Percentiles rank a stretch among this genome's conserved stretches.
phyloP scores from a whole-genome alignment of 1,140 invertebrate species.

The Zaprionus ornatus region DNA sequence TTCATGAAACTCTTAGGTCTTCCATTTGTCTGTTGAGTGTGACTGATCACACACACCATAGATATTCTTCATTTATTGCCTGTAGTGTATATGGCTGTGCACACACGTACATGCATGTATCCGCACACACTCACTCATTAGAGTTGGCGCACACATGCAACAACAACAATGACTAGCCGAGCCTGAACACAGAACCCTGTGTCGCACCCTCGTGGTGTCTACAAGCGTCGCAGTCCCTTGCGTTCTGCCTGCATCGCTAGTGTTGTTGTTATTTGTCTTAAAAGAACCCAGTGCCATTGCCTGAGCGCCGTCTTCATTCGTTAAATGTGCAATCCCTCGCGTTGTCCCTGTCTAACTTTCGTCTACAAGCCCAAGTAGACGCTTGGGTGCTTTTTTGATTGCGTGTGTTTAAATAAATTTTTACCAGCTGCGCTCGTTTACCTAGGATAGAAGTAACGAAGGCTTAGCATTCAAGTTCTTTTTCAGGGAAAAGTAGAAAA shows the following conservation, averaged over 20 bases:
- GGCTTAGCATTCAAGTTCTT: too few species aligned
- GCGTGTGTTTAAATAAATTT: too few species aligned
- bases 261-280: conserved; percentile 2
- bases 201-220: conserved; percentile 53
- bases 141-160: neutral
- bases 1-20: neutral
- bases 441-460: too few species aligned
- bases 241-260: conserved; percentile 33
- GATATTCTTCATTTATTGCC: conserved; percentile 6
- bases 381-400: conserved; percentile 15
- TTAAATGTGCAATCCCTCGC: conserved; percentile 11
- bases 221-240: conserved; percentile 37
- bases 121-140: conserved; percentile 6
- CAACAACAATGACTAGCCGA: neutral
- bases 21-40: neutral
- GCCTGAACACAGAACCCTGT: conserved; percentile 37
- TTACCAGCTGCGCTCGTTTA: too few species aligned
- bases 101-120: neutral
- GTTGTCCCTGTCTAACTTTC: conserved; percentile 13
- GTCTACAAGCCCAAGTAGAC: neutral
- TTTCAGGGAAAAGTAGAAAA: neutral
- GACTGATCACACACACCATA: conserved; percentile 17
- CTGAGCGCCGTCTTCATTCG: conserved; percentile 20
- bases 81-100: neutral
- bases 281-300: neutral